phyloP scores from a whole-genome alignment of 2,888 invertebrate species.

The Gymnocheta viridis region DNA sequence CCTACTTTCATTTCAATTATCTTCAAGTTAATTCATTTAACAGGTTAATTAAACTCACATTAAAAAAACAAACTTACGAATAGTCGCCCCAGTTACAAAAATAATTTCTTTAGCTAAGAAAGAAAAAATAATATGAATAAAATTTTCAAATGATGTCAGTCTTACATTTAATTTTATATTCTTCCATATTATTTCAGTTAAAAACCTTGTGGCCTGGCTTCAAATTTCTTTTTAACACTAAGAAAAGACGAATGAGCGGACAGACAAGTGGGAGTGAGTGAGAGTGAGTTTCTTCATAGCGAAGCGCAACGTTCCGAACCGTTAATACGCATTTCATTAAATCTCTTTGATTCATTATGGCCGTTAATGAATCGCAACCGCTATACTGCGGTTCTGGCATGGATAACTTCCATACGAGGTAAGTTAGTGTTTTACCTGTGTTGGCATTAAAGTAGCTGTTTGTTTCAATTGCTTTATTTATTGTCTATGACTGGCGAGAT shows the following conservation, averaged over 20 bases:
- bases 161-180: neutral
- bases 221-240: neutral
- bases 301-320: neutral
- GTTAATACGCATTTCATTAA: constrained; percentile 1
- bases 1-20: neutral
- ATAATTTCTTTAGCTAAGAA: neutral
- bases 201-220: constrained; percentile 14
- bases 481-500: neutral
- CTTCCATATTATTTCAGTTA: constrained; percentile 36
- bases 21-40: constrained; percentile 8
- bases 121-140: neutral
- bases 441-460: neutral
- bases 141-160: neutral
- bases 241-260: neutral
- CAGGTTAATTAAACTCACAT: constrained; percentile 5
- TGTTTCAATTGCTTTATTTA: neutral
- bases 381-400: constrained; percentile 80
- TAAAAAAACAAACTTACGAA: neutral
- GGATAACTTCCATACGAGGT: constrained; percentile 82
- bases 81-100: neutral
- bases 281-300: neutral
- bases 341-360: constrained; percentile 70
- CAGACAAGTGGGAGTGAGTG: neutral
- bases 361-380: constrained; percentile 79
- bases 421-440: constrained; percentile 69